phyloP scores from a whole-genome alignment of 2,113 vertebrate genomes.

The Bothrops jararaca region DNA sequence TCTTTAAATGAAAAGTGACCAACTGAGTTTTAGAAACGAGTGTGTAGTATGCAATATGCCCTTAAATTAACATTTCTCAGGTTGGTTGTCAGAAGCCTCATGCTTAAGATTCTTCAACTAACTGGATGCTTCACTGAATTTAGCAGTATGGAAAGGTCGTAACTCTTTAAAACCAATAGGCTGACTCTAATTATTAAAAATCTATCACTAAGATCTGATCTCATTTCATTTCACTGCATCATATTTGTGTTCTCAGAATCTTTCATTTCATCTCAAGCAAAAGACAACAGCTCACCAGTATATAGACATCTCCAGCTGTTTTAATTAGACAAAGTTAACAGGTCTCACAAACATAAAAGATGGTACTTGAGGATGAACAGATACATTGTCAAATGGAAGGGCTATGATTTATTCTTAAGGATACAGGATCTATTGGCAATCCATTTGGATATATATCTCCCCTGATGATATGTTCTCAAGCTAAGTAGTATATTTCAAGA shows the following conservation, averaged over 20 bases:
- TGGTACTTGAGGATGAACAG: background rate
- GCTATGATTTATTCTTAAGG: background rate
- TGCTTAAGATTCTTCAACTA: background rate
- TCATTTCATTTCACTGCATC: background rate
- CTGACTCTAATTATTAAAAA: background rate
- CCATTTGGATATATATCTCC: background rate
- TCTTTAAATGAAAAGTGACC: background rate
- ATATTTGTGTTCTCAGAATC: background rate
- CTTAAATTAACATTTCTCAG: background rate
- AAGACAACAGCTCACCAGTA: background rate
- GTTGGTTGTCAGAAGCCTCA: background rate
- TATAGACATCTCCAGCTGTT: constrained; percentile 10
- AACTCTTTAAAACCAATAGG: background rate
- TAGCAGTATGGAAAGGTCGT: background rate
- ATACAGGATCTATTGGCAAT: background rate
- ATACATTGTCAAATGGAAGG: background rate
- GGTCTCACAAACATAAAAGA: background rate
- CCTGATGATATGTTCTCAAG: background rate
- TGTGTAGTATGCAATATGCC: background rate
- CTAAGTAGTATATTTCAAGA: background rate
- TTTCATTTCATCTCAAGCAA: background rate
- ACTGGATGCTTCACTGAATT: background rate
- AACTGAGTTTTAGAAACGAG: background rate
- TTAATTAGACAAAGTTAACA: background rate
- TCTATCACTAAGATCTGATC: background rate